Percentiles rank a stretch among this genome's conserved stretches.
Evolutionary conservation across 2,888 invertebrate species (phyloP).

Genomic region (Clistopyga incitator): DNA sequence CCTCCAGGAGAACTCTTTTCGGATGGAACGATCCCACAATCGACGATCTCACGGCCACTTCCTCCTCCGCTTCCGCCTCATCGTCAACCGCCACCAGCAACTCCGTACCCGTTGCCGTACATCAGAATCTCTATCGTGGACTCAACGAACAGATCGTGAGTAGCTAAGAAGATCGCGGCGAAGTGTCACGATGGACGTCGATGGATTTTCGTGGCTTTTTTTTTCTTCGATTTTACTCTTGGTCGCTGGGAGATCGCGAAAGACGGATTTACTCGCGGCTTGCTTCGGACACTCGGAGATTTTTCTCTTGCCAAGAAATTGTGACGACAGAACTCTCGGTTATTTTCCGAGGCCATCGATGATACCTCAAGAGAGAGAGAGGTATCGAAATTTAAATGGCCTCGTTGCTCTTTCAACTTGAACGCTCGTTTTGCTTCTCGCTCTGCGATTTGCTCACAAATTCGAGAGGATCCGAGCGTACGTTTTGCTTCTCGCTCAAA

Average conservation of each 20-base stretch:
- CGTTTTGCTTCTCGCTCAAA: not conserved
- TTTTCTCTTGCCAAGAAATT: not conserved
- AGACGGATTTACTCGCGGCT: not conserved
- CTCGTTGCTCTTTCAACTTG: constrained; percentile 6
- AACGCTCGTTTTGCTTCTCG: not conserved
- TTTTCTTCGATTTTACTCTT: not conserved
- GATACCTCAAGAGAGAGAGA: not conserved
- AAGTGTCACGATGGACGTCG: constrained; percentile 58
- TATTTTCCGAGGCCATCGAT: constrained; percentile 20
- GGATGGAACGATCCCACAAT: constrained; percentile 68
- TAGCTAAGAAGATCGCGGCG: constrained; percentile 60
- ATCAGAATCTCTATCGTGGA: constrained; percentile 75
- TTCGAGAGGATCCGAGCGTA: not conserved
- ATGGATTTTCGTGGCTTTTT: constrained; percentile 41
- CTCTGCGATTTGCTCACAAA: not conserved
- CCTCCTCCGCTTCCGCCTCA: constrained; percentile 58
- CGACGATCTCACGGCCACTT: constrained; percentile 61
- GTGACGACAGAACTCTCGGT: not conserved
- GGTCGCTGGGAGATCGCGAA: not conserved
- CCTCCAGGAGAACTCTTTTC: constrained; percentile 76
- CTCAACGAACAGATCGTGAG: constrained; percentile 80
- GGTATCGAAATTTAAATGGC: constrained; percentile 9
- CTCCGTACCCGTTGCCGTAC: constrained; percentile 64
- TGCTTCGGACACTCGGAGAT: not conserved
- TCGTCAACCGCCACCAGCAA: constrained; percentile 51